Evolutionary conservation across 92 coral and sea anemone genomes (phyloP), one percentile per base, ranked within the genome.

Genomic region (Phenganax subtilis): DNA sequence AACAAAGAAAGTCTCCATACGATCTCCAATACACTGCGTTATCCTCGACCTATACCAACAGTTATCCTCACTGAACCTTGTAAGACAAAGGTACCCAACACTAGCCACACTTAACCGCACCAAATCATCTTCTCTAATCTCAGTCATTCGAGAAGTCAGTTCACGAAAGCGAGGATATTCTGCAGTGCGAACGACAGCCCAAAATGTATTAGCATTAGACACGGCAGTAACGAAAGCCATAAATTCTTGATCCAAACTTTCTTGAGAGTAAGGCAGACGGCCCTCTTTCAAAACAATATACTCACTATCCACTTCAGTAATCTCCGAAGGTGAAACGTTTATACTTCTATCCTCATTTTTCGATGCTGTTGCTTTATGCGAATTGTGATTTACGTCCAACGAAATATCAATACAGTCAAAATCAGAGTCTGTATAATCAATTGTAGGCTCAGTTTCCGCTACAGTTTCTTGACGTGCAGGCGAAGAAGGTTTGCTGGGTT

Each of bases 1-100:
- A 60, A 86, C 80, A 68, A 80, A 86, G 6, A 59, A n/a, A 51
- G 81, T 56, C 29, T 86, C 85, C 14, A 81, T 76, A 7, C 58
- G 44, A 6, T 85, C 84, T 9, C 59, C 51, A 54, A 51, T 71
- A 16, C 31, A 14, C 62, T 57, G 30, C 55, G 9, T 59, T 51
- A 86, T 73, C 81, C 59, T 86, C 1, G 88, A 83, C 37, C 88
- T 71, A 75, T 71, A 86, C 80, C 74, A 81, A 17, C 80, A 71
- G 5, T 15, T 68, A 55, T 62, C 62, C 59, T 74, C 57, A 51
- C 72, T 83, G 17, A 62, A 77, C 9, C 81, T 74, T 29, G 53
- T 16, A 10, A 76, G 61, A 31, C 81, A 76, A 57, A 8, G 62
- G 7, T 37, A 12, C 7, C 81, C 81, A 4, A 16, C 25, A 11